Conservation (phyloP, 2,888 invertebrate genomes). For the Zygothrica quintamaculata region DNA sequence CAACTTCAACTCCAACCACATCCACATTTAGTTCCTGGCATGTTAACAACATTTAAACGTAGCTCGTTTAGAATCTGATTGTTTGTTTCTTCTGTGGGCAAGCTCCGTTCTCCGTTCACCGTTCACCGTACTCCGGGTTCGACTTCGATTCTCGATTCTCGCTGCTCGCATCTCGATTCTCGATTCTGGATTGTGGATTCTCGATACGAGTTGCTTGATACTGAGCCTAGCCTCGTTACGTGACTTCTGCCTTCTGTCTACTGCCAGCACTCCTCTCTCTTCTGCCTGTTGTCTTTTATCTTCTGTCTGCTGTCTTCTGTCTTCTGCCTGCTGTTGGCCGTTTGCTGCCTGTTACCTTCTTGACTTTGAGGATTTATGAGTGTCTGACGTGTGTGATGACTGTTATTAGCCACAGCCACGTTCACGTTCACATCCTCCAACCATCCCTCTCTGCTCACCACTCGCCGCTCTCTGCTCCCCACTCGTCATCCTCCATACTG, state of each 20-base stretch:
- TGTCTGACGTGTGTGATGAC: slow-evolving; percentile 81
- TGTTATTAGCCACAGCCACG: slow-evolving; percentile 76
- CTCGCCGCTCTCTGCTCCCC: neutral
- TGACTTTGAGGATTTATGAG: slow-evolving; percentile 81
- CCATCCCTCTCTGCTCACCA: neutral
- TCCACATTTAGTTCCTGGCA: slow-evolving; percentile 30
- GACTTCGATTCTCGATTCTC: slow-evolving; percentile 7
- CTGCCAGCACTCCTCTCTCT: too few relatives aligned
- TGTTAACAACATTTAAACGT: slow-evolving; percentile 78
- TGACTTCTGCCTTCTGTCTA: slow-evolving; percentile 14
- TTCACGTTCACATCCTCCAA: slow-evolving; percentile 29
- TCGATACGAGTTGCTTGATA: slow-evolving; percentile 6
- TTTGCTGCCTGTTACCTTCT: slow-evolving; percentile 46
- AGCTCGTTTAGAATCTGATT: slow-evolving; percentile 77
- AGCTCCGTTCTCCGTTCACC: slow-evolving; percentile 4
- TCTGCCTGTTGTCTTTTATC: too few relatives aligned
- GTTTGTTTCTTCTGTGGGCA: slow-evolving; percentile 24
- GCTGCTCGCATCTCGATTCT: slow-evolving; percentile 2
- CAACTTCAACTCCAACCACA: slow-evolving; percentile 1
- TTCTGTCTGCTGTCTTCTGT: too few relatives aligned
- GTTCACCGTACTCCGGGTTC: slow-evolving; percentile 3
- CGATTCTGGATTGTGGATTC: slow-evolving; percentile 2
- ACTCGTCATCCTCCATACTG: neutral
- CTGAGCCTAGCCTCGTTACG: slow-evolving; percentile 50
- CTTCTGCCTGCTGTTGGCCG: neutral